Percentiles rank a stretch among this genome's conserved stretches.
phyloP scores from a whole-genome alignment of 1,140 invertebrate species.

The Pararge aegeria region DNA sequence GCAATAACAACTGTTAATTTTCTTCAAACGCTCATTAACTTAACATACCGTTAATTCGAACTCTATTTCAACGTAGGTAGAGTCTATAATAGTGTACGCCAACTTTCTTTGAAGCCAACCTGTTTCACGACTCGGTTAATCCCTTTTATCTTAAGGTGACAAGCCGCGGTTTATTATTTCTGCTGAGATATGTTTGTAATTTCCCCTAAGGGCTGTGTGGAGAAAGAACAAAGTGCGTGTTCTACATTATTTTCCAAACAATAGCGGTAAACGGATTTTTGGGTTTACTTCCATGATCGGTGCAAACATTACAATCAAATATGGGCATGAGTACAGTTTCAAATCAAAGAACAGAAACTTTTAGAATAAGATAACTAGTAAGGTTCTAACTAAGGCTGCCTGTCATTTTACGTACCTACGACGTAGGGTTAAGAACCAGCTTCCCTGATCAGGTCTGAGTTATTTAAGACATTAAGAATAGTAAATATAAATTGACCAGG shows the following conservation, averaged over 20 bases:
- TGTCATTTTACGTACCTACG: no score
- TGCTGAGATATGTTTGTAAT: slow-evolving; percentile 64
- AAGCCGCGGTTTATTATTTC: slow-evolving; percentile 72
- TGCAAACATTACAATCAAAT: neutral
- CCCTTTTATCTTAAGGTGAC: slow-evolving; percentile 76
- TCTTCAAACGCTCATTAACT: slow-evolving; percentile 45
- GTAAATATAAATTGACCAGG: no score
- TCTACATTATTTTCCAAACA: slow-evolving; percentile 13
- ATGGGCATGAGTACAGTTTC: no score
- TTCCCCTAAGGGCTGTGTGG: slow-evolving; percentile 42
- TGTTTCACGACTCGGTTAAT: slow-evolving; percentile 68
- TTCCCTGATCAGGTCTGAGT: no score
- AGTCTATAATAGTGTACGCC: slow-evolving; percentile 16
- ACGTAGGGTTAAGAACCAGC: no score
- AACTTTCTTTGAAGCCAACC: slow-evolving; percentile 50
- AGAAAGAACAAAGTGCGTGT: slow-evolving; percentile 12
- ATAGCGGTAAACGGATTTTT: neutral
- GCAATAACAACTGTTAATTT: slow-evolving; percentile 72
- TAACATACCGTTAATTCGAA: slow-evolving; percentile 13
- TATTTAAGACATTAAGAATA: no score
- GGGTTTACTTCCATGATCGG: neutral
- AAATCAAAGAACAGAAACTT: no score
- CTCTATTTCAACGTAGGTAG: slow-evolving; percentile 24
- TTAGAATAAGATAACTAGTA: no score
- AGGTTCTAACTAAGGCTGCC: no score